phyloP scores from a whole-genome alignment of 2,888 invertebrate genomes.

The Chrysina gloriosa region DNA sequence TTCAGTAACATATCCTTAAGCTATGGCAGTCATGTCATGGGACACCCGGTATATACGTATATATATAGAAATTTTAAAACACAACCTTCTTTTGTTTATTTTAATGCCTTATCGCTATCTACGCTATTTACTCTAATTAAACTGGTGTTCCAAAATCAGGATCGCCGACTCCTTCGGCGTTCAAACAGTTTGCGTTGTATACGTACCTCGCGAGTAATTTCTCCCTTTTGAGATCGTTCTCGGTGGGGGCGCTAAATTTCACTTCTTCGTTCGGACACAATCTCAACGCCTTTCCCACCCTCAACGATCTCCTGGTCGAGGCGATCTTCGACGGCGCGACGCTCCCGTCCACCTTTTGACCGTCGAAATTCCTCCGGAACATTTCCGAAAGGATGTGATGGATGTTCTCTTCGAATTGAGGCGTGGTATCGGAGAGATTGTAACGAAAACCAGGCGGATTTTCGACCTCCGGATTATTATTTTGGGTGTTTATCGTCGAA shows the following conservation, averaged over 20 bases:
- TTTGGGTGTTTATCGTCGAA: conserved; percentile 23
- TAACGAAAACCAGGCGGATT: conserved; percentile 10
- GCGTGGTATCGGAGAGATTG: conserved; percentile 56
- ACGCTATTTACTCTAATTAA: conserved; percentile 58
- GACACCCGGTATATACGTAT: too few relatives aligned
- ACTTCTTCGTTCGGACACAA: conserved; percentile 62
- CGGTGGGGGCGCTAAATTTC: conserved; percentile 53
- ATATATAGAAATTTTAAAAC: conserved; percentile 37
- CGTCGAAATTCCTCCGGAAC: conserved; percentile 60
- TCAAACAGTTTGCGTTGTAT: conserved; percentile 62
- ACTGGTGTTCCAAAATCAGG: conserved; percentile 78
- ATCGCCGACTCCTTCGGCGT: conserved; percentile 71
- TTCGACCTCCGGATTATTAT: conserved; percentile 35
- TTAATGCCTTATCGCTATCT: conserved; percentile 34
- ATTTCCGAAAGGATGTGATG: conserved; percentile 63
- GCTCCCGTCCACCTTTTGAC: conserved; percentile 49
- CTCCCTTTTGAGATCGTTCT: conserved; percentile 62
- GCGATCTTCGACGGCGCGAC: conserved; percentile 48
- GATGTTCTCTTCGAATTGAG: conserved; percentile 64
- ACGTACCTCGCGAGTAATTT: conserved; percentile 64
- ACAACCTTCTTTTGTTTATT: conserved; percentile 37
- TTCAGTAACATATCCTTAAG: too few relatives aligned
- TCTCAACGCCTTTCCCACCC: conserved; percentile 63
- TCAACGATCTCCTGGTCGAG: conserved; percentile 61
- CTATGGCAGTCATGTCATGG: too few relatives aligned